A percentile compares a stretch with the other conserved stretches of the same genome.
Conservation (phyloP, 2,797 vertebrate species). For the Sebastes steindachneri region DNA sequence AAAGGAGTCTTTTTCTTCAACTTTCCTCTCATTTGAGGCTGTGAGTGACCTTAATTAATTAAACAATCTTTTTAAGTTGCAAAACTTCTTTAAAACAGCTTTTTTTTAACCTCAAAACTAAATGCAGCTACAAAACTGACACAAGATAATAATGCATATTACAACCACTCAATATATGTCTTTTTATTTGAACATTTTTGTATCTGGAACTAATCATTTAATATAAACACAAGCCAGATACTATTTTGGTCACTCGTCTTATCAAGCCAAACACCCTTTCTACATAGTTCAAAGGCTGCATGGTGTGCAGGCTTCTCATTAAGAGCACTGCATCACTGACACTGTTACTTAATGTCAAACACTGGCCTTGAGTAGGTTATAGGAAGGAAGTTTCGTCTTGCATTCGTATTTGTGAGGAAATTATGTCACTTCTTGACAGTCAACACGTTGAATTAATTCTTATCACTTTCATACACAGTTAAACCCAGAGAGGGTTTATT, state of each 20-base stretch:
- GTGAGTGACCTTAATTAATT: conserved; percentile 33
- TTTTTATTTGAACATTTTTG: neutral
- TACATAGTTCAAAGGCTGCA: neutral
- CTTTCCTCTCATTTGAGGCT: neutral
- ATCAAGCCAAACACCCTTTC: neutral
- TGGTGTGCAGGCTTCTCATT: neutral
- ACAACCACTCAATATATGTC: neutral
- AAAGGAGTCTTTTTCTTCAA: neutral
- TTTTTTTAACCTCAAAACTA: neutral
- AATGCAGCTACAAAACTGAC: neutral
- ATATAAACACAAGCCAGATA: neutral
- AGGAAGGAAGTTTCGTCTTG: neutral
- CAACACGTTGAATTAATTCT: neutral
- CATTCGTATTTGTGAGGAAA: neutral
- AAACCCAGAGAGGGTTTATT: neutral
- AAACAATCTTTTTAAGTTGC: neutral
- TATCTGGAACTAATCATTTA: neutral
- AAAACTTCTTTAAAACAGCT: neutral
- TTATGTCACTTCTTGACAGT: neutral
- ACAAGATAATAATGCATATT: neutral
- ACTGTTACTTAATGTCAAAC: neutral
- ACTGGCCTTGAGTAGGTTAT: neutral
- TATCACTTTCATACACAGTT: neutral
- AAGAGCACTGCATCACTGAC: neutral
- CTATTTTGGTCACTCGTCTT: neutral